Evolutionary conservation across 2,113 vertebrate species (phyloP).

Genomic region (Heliornis fulica): DNA sequence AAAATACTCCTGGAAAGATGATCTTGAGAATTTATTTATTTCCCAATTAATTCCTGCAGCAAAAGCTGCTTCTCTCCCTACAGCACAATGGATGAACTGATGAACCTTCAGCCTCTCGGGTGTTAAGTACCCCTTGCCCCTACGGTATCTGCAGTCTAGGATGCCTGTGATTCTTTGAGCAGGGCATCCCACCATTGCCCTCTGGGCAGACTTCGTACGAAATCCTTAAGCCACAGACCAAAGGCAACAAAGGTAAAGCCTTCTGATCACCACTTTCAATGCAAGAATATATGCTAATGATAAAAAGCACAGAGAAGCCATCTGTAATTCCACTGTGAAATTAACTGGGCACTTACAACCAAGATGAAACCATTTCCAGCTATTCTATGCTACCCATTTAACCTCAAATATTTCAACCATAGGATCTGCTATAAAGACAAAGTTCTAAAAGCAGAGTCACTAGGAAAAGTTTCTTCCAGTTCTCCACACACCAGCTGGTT

Average conservation of each 20-base stretch:
- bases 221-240: neutral
- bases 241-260: neutral
- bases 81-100: neutral
- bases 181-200: neutral
- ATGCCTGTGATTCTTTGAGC: neutral
- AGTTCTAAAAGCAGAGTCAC: neutral
- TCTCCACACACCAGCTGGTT: neutral
- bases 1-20: neutral
- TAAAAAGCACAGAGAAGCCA: conserved; percentile 7
- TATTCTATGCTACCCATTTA: conserved; percentile 35
- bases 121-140: neutral
- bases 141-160: neutral
- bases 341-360: neutral
- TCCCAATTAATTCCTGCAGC: neutral
- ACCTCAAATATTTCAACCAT: conserved; percentile 11
- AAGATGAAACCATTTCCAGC: conserved; percentile 21
- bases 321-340: conserved; percentile 8
- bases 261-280: neutral
- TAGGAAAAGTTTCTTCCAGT: neutral
- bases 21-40: neutral
- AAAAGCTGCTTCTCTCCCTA: neutral
- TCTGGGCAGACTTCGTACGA: neutral
- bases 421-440: neutral
- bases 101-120: neutral
- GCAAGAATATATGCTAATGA: neutral